Evolutionary conservation across 35 echinoderm and acorn worm species (phyloP), one percentile per base, ranked within the genome.

Genomic region (Diadema setosum): DNA sequence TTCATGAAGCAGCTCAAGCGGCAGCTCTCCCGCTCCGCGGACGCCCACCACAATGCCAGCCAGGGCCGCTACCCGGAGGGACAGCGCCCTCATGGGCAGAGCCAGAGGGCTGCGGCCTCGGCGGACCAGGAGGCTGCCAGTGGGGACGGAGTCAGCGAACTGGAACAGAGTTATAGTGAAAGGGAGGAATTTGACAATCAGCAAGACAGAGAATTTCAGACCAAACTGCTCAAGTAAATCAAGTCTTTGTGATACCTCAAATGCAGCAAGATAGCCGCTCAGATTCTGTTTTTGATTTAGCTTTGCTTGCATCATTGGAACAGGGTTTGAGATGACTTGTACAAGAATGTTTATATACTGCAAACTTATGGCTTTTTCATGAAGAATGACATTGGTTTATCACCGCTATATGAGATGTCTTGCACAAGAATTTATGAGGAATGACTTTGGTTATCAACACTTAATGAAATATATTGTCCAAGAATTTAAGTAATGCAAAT

Each of bases 11-110:
- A 80, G 55, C 82, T 94, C 3, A 99, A 99, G 59, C 85, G 75
- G 11, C 64, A 88, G 26, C 85, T 99, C 33, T 75, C 46, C 11
- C 49, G 58, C 16, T 86, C 59, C 0, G 92, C 90, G 0, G 96
- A 99, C 82, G 94, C 84, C 49, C 96, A 99, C 85, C 92, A 99
- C 43, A 89, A 83, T 61, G 58, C 87, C 42, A 94, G 92, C 55
- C 81, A 91, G 27, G 82, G 33, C 30, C 70, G 15, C 65, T 83
- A 29, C 37, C 83, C 5, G 31, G 49, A 49, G 50, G 82, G 12
- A 78, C 89, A 45, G 46, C 82, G 31, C 64, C 82, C 11, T 35
- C 65, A 16, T 29, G 42, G 67, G 73, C 84, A 84, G 39, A 61
- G 59, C 15, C 59, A 20, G 3, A 5, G 73, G 44, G 58, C 84